These are phyloP conservation scores for Danaus plexippus DNA, from an alignment of 1,140 invertebrate species.

Conservation along the genomic window DNA sequence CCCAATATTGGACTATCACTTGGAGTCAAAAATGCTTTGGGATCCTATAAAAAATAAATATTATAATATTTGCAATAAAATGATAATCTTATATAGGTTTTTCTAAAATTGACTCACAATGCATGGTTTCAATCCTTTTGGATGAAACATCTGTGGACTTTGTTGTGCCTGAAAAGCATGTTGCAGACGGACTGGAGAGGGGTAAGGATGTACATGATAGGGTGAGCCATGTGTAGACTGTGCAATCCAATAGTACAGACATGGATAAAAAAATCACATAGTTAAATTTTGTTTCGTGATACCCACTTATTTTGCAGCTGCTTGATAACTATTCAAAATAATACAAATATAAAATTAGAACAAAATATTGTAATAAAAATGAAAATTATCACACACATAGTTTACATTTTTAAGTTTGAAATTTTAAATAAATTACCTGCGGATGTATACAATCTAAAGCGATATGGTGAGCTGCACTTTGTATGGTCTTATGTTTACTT, in stretches of 20 bases:
- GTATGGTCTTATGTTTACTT: slow-evolving; percentile 53
- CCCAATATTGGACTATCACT: slow-evolving; percentile 68
- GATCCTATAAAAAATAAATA: slow-evolving; percentile 34
- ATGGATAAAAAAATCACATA: slow-evolving; percentile 58
- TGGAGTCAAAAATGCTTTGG: slow-evolving; percentile 49
- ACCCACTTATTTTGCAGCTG: slow-evolving; percentile 19
- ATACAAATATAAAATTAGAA: slow-evolving; percentile 5
- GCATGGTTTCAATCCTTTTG: slow-evolving; percentile 65
- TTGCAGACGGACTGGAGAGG: slow-evolving; percentile 64
- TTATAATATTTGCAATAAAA: slow-evolving; percentile 5
- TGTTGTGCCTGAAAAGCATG: slow-evolving; percentile 65
- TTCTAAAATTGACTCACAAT: slow-evolving; percentile 51
- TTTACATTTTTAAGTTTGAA: no score
- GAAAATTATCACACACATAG: no score
- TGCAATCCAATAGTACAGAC: slow-evolving; percentile 56
- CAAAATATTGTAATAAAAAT: no score
- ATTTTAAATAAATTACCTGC: slow-evolving; percentile 35
- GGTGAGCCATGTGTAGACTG: slow-evolving; percentile 65
- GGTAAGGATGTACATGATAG: slow-evolving; percentile 68
- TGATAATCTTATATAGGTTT: slow-evolving; percentile 6
- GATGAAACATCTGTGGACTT: slow-evolving; percentile 65
- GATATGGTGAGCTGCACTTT: slow-evolving; percentile 58
- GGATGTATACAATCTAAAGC: slow-evolving; percentile 59
- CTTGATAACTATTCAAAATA: slow-evolving; percentile 12
- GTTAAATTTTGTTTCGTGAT: slow-evolving; percentile 27